Percentiles rank a stretch among this genome's conserved stretches.
Evolutionary conservation across 2,113 vertebrate species (phyloP).

Genomic region (Hoplias malabaricus): DNA sequence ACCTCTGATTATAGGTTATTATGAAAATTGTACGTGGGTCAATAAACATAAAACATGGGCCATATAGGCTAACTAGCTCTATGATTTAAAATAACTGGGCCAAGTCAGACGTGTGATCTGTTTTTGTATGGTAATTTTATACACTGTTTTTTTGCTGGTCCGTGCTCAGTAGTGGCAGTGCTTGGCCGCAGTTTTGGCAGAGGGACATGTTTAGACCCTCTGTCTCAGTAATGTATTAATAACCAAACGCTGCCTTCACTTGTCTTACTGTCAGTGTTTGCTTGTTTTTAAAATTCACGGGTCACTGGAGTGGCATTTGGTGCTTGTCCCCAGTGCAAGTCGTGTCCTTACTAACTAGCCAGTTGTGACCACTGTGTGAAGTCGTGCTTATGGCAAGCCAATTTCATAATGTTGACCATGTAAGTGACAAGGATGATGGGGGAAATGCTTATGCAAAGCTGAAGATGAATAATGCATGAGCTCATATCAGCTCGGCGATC

Average conservation of each 20-base stretch:
- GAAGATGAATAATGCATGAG: constrained; percentile 73
- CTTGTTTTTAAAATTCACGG: constrained; percentile 70
- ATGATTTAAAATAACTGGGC: background rate
- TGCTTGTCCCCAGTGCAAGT: constrained; percentile 63
- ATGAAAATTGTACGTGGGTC: background rate
- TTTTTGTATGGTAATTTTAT: constrained; percentile 16
- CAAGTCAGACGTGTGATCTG: constrained; percentile 10
- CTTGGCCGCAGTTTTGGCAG: constrained; percentile 20
- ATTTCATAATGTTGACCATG: constrained; percentile 73
- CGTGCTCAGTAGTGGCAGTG: constrained; percentile 1
- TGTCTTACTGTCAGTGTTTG: constrained; percentile 67
- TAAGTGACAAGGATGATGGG: constrained; percentile 65
- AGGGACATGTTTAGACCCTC: constrained; percentile 39
- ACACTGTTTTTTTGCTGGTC: constrained; percentile 24
- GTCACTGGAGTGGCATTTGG: constrained; percentile 72
- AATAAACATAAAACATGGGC: background rate
- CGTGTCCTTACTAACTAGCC: constrained; percentile 69
- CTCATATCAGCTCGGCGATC: constrained; percentile 67
- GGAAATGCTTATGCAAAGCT: constrained; percentile 64
- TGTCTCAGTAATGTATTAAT: constrained; percentile 49
- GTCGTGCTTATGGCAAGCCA: constrained; percentile 60
- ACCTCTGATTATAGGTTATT: too few relatives aligned
- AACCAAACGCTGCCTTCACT: constrained; percentile 56
- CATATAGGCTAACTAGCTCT: background rate
- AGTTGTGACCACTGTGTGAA: constrained; percentile 73